Percentiles rank a stretch among this genome's conserved stretches.
phyloP scores from a whole-genome alignment of 1,140 invertebrate species.

The Papilio helenus region DNA sequence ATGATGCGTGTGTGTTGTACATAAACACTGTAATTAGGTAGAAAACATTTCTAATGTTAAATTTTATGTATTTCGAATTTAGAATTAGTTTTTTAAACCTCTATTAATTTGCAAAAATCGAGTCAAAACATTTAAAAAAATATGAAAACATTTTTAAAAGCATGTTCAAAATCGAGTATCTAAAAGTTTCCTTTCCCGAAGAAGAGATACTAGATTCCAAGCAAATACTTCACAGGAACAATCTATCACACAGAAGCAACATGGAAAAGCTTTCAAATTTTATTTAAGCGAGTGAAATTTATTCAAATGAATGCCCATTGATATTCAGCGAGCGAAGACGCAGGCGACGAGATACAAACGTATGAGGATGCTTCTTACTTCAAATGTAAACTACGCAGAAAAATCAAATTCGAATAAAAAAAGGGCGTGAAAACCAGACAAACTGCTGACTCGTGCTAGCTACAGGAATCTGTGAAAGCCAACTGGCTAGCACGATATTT shows the following conservation, averaged over 20 bases:
- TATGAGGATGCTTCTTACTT: slow-evolving; percentile 1
- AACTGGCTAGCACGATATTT: too few relatives aligned
- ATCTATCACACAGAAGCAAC: background rate
- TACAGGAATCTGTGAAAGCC: too few relatives aligned
- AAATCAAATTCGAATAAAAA: background rate
- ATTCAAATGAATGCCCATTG: slow-evolving; percentile 21
- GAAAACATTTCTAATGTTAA: too few relatives aligned
- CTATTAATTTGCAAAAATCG: too few relatives aligned
- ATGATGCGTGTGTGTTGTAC: background rate
- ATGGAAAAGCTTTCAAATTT: slow-evolving; percentile 21
- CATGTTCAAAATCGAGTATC: too few relatives aligned
- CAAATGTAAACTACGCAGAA: background rate
- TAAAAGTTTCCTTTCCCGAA: too few relatives aligned
- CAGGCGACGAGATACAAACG: background rate
- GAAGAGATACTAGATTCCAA: background rate
- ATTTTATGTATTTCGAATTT: too few relatives aligned
- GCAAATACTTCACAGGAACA: background rate
- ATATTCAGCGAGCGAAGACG: background rate
- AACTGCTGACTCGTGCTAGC: too few relatives aligned
- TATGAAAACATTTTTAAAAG: background rate
- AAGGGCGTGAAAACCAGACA: too few relatives aligned
- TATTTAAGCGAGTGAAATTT: slow-evolving; percentile 5
- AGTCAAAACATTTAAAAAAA: too few relatives aligned
- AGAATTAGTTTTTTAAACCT: too few relatives aligned
- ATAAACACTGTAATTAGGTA: too few relatives aligned